Percentiles rank a stretch among this genome's conserved stretches.
Conservation (phyloP, 2,888 invertebrate species). For the Autographa gamma region DNA sequence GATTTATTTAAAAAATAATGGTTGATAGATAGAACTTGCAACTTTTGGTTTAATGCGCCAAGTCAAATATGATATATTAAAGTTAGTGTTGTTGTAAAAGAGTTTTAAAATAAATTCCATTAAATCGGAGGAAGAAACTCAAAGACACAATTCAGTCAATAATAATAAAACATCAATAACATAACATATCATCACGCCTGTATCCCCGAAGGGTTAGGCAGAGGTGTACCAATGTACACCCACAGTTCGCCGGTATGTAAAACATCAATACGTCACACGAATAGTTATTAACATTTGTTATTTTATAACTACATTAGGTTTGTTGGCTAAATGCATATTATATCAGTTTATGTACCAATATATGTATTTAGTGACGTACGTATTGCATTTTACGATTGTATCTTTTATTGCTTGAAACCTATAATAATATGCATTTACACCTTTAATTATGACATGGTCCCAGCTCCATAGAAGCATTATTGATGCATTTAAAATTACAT, state of each 20-base stretch:
- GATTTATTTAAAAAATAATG: neutral
- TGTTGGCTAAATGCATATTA: conserved; percentile 16
- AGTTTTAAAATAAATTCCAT: neutral
- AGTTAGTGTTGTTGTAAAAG: neutral
- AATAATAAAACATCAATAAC: conserved; percentile 24
- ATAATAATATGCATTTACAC: neutral
- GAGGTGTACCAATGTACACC: too few relatives aligned
- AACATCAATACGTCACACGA: conserved; percentile 8
- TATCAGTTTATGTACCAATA: neutral
- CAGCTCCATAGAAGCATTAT: neutral
- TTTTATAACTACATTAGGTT: conserved; percentile 31
- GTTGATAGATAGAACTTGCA: neutral
- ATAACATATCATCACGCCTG: too few relatives aligned
- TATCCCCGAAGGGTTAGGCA: too few relatives aligned
- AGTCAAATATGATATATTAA: neutral
- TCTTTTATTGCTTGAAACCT: neutral
- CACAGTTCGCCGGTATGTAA: too few relatives aligned
- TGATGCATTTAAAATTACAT: neutral
- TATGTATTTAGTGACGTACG: neutral
- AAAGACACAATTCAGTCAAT: conserved; percentile 29
- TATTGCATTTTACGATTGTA: neutral
- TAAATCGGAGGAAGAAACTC: conserved; percentile 5
- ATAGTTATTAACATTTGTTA: conserved; percentile 21
- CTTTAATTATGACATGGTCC: neutral
- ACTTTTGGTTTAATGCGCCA: too few relatives aligned